These are phyloP conservation scores for Rhegmatorhina hoffmannsi DNA, from an alignment of 2,113 vertebrate genomes.

Conservation along the genomic window DNA sequence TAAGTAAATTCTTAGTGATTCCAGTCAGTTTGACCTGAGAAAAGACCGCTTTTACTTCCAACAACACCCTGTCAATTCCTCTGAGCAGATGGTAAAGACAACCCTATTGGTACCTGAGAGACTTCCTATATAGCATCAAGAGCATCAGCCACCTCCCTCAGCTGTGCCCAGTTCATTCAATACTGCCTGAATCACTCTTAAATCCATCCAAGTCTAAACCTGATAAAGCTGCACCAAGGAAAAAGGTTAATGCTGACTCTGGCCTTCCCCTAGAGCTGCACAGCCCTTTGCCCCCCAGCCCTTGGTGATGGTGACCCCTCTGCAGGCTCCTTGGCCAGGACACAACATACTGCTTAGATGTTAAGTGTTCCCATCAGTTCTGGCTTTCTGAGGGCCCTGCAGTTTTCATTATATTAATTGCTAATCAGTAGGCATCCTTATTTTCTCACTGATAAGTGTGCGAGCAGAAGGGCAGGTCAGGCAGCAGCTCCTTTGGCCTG, in stretches of 20 bases:
- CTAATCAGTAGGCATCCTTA: slow-evolving; percentile 2
- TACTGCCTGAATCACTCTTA: not conserved
- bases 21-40: not conserved
- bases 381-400: not conserved
- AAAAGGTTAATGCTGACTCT: not conserved
- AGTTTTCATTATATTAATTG: not conserved
- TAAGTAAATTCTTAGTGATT: not conserved
- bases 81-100: not conserved
- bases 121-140: not conserved
- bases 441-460: not conserved
- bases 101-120: not conserved
- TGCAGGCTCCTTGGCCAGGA: not conserved
- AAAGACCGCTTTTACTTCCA: not conserved
- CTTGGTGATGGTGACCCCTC: not conserved
- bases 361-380: not conserved
- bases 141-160: not conserved
- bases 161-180: not conserved
- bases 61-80: not conserved
- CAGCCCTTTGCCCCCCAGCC: not conserved
- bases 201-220: not conserved
- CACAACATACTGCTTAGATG: not conserved
- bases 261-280: not conserved
- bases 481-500: not conserved
- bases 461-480: slow-evolving; percentile 21
- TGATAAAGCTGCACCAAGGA: not conserved